These are phyloP conservation scores for human (Homo sapiens) DNA, from an alignment of 2,113 vertebrate species.

Conservation along the genomic window DNA sequence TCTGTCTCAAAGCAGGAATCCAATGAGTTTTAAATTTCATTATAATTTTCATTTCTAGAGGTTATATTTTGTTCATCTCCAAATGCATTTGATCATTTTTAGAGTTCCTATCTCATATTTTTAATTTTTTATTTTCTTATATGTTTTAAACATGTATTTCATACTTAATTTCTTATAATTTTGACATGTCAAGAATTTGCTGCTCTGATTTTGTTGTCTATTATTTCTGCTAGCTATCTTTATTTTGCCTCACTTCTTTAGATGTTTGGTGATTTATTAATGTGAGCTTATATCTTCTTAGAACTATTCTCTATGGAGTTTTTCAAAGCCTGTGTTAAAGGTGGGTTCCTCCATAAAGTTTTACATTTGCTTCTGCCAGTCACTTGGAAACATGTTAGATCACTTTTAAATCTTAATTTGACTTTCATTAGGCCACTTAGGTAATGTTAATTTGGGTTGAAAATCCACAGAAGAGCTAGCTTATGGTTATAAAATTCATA, in stretches of 20 bases:
- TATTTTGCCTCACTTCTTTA: background rate
- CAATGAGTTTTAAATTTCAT: background rate
- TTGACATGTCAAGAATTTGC: conserved; percentile 11
- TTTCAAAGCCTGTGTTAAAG: background rate
- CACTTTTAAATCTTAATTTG: conserved; percentile 40
- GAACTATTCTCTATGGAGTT: background rate
- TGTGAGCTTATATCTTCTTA: background rate
- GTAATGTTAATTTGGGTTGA: background rate
- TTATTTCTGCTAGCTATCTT: background rate
- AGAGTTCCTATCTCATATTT: background rate
- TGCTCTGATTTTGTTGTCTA: background rate
- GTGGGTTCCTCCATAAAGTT: background rate
- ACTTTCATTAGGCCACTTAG: conserved; percentile 15
- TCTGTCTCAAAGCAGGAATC: conserved; percentile 31
- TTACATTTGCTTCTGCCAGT: background rate
- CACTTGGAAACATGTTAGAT: background rate
- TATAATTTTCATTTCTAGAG: background rate
- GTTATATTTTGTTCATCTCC: background rate
- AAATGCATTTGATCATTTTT: background rate
- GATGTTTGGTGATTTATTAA: background rate
- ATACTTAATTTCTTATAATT: conserved; percentile 1
- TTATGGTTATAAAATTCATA: conserved; percentile 26
- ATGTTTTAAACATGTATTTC: background rate
- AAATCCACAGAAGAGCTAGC: background rate
- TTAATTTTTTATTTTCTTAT: background rate